Evolutionary conservation across 2,888 invertebrate genomes (phyloP), one percentile per base, ranked within the genome.

Genomic region (Falcaria lacertinaria): DNA sequence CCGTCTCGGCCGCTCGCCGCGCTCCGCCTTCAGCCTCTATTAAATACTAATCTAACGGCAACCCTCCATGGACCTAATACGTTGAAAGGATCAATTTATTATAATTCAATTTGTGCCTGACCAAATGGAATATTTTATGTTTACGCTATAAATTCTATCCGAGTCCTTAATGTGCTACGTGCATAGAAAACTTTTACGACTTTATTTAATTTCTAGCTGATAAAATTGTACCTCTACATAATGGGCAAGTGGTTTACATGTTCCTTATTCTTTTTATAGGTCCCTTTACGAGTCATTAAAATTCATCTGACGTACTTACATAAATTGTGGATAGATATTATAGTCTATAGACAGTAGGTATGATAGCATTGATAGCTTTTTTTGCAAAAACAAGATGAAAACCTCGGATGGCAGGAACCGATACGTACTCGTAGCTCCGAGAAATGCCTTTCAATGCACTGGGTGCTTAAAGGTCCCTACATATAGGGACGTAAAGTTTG

Each of bases 11-110:
- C 22, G 15, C 33, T 39, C 52, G 44, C 39, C 46, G 41, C 33
- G 38, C 36, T 38, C 33, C 49, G 33, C 44, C 56, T 57, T 60
- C 61, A 62, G 57, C 69, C 67, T 66, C 75, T 70, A 81, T 85
- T 84, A 80, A 80, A 81, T 78, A 79, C 69, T 64, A 69, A 81
- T 82, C 80, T 79, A 75, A 81, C 75, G 71, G 72, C 71, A 67
- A 67, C 65, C 69, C 75, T 80, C 71, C 80, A 82, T 84, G 79
- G 70, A 73, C 65, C 64, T 69, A 72, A 69, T 66, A 69, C 70
- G 69, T 70, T 78, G 73, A 80, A 80, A 80, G 74, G 69, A 71
- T 65, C 74, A 64, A 73, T 74, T 60, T 77, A 74, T 80, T 73
- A 77, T 79, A 69, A 80, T 80, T 80, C 74, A 74, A 81, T 81